Evolutionary conservation across 1,140 invertebrate species (phyloP).

Genomic region (Octopus sinensis): DNA sequence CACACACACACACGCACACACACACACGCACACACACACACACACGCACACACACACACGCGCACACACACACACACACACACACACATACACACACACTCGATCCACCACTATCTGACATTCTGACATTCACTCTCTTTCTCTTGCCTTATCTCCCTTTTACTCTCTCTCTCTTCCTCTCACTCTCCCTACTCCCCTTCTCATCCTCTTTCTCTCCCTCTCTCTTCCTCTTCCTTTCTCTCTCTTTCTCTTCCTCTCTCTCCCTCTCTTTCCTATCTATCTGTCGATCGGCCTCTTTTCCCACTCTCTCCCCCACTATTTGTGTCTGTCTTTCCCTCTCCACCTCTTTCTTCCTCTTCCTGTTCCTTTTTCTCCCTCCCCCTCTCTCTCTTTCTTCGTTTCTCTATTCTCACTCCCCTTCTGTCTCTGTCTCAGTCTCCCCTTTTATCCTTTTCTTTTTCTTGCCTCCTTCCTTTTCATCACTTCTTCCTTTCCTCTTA

Average conservation of each 20-base stretch:
- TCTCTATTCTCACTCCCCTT: constrained; percentile 9
- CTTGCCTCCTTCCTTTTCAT: neutral
- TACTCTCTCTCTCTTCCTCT: constrained; percentile 31
- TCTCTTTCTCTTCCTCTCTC: constrained; percentile 53
- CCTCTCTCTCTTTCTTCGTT: constrained; percentile 4
- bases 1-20: too few species aligned
- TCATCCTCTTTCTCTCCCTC: constrained; percentile 46
- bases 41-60: too few species aligned
- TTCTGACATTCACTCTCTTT: neutral
- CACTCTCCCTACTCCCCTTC: constrained; percentile 38
- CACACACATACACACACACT: too few species aligned
- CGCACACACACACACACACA: too few species aligned
- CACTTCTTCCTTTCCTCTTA: neutral
- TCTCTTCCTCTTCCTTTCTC: neutral
- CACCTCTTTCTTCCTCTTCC: neutral
- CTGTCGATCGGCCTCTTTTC: constrained; percentile 57
- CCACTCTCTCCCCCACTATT: neutral
- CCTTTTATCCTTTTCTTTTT: neutral
- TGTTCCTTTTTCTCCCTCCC: neutral
- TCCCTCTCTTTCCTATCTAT: constrained; percentile 57
- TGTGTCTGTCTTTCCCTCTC: neutral
- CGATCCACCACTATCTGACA: too few species aligned
- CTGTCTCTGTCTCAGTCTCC: constrained; percentile 17
- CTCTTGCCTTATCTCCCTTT: neutral
- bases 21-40: too few species aligned